phyloP scores from a whole-genome alignment of 2,888 invertebrate species.

The Priocnemis perturbator region DNA sequence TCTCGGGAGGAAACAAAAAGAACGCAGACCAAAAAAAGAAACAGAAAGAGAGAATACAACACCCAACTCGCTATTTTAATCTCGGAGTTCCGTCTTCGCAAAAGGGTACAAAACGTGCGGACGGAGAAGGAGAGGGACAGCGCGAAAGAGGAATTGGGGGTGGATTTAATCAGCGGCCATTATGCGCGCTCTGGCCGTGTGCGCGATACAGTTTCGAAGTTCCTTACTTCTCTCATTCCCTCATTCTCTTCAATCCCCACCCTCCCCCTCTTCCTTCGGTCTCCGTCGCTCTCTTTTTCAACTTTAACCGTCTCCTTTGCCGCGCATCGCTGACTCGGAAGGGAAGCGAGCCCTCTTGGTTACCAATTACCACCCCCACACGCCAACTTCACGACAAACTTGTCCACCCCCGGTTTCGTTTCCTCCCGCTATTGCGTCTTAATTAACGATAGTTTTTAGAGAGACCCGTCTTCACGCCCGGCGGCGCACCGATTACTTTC shows the following conservation, averaged over 20 bases:
- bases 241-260: neutral
- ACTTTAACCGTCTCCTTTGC: too few species aligned
- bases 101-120: neutral
- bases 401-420: constrained; percentile 11
- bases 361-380: neutral
- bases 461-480: constrained; percentile 11
- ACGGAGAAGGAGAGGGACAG: neutral
- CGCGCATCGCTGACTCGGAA: constrained; percentile 6
- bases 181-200: constrained; percentile 52
- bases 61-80: too few species aligned
- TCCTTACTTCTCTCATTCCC: constrained; percentile 39
- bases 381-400: neutral
- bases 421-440: constrained; percentile 44
- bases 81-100: neutral
- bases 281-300: neutral
- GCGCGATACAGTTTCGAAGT: constrained; percentile 50
- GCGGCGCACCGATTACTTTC: constrained; percentile 9
- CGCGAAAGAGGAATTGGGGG: constrained; percentile 6
- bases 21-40: too few species aligned
- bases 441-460: constrained; percentile 49
- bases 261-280: neutral
- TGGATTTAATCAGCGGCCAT: constrained; percentile 42
- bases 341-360: constrained; percentile 4
- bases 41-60: too few species aligned
- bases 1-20: too few species aligned